Evolutionary conservation across 1,140 invertebrate species (phyloP).

Genomic region (Drosophila funebris): DNA sequence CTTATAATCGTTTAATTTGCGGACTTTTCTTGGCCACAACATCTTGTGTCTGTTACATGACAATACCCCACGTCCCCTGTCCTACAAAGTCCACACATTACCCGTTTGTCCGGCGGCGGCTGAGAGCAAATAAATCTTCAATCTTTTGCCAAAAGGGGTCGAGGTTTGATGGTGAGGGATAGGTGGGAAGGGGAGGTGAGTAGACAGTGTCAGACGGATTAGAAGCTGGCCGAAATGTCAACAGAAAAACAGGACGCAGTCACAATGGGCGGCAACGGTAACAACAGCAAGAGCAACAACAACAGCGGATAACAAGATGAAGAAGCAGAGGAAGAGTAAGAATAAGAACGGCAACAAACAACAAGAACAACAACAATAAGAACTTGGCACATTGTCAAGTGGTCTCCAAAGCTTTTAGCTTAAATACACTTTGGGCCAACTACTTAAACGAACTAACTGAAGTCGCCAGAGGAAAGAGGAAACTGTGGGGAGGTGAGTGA

Average conservation of each 20-base stretch:
- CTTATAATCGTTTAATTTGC: slow-evolving; percentile 3
- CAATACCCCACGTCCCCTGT: neutral
- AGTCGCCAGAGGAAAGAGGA: neutral
- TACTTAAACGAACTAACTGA: slow-evolving; percentile 59
- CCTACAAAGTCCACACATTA: neutral
- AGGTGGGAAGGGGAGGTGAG: neutral
- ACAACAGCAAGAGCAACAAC: slow-evolving; percentile 19
- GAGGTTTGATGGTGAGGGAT: neutral
- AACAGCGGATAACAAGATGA: slow-evolving; percentile 5
- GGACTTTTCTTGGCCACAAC: neutral
- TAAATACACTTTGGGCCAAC: slow-evolving; percentile 81
- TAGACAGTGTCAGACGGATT: slow-evolving; percentile 31
- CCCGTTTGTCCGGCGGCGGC: neutral
- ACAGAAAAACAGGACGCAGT: slow-evolving; percentile 37
- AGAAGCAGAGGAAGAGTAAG: neutral
- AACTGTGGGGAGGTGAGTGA: neutral
- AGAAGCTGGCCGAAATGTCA: slow-evolving; percentile 46
- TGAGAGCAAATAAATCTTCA: slow-evolving; percentile 67
- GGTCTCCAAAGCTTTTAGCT: slow-evolving; percentile 75
- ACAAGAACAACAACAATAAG: slow-evolving; percentile 32
- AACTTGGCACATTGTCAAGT: slow-evolving; percentile 76
- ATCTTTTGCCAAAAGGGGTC: slow-evolving; percentile 27
- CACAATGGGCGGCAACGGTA: slow-evolving; percentile 24
- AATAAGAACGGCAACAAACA: slow-evolving; percentile 13
- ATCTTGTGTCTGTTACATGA: slow-evolving; percentile 3